A percentile compares a stretch with the other conserved stretches of the same genome.
phyloP scores from a whole-genome alignment of 2,797 vertebrate species.

The Melanotaenia maccullochi region DNA sequence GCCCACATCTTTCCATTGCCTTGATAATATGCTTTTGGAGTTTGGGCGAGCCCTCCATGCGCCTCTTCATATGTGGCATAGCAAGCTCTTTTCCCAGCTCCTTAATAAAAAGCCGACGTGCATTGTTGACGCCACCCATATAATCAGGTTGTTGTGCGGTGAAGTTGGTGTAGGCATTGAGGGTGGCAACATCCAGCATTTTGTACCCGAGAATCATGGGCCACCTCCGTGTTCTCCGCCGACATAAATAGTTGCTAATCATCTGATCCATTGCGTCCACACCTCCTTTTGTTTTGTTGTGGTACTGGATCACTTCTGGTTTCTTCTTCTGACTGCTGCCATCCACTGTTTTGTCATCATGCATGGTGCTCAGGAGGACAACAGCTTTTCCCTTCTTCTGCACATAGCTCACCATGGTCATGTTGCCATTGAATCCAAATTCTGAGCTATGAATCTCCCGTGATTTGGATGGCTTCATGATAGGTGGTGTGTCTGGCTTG shows the following conservation, averaged over 20 bases:
- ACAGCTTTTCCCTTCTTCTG: slow-evolving; percentile 22
- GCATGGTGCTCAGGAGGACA: slow-evolving; percentile 1
- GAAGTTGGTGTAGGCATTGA: slow-evolving; percentile 20
- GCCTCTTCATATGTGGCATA: slow-evolving; percentile 36
- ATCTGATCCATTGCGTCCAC: slow-evolving; percentile 25
- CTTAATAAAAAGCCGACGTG: slow-evolving; percentile 17
- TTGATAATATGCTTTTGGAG: slow-evolving; percentile 20
- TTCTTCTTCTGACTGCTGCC: slow-evolving; percentile 5
- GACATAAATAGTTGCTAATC: slow-evolving; percentile 11
- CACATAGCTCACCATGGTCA: slow-evolving; percentile 36
- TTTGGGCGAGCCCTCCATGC: slow-evolving; percentile 19
- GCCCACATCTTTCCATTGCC: slow-evolving; percentile 16
- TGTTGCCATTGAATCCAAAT: slow-evolving; percentile 23
- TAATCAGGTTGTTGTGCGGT: neutral
- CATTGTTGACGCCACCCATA: neutral
- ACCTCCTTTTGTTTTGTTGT: slow-evolving; percentile 36
- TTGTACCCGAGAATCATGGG: slow-evolving; percentile 12
- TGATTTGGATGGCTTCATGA: slow-evolving; percentile 14
- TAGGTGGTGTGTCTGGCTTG: neutral
- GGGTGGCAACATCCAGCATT: slow-evolving; percentile 14
- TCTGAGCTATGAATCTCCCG: neutral
- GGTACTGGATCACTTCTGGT: slow-evolving; percentile 30
- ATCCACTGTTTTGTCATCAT: slow-evolving; percentile 8
- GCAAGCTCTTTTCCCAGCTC: slow-evolving; percentile 36
- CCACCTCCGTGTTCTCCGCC: slow-evolving; percentile 36